These are phyloP conservation scores for Ariopsis seemanni DNA, from an alignment of 2,113 vertebrate species.

Conservation along the genomic window DNA sequence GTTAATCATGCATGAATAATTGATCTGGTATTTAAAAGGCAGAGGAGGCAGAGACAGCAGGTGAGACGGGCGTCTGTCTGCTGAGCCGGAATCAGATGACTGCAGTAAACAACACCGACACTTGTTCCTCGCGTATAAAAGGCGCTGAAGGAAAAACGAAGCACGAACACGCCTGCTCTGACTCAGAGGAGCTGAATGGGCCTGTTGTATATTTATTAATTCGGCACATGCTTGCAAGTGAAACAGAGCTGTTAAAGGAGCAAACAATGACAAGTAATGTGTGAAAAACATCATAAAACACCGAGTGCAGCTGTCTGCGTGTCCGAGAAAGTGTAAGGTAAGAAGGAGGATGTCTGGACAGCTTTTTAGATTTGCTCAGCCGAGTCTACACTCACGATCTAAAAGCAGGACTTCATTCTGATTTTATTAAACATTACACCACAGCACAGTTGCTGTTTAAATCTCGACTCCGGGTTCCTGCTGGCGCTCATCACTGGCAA, in stretches of 20 bases:
- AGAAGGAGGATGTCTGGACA: neutral
- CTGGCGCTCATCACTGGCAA: too few relatives aligned
- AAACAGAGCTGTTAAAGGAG: neutral
- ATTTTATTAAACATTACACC: neutral
- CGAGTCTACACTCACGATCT: slow-evolving; percentile 49
- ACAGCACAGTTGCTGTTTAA: neutral
- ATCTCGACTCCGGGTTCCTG: too few relatives aligned
- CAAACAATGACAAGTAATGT: neutral
- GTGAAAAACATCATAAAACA: neutral
- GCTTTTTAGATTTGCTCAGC: slow-evolving; percentile 43
- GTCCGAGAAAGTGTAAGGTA: neutral
- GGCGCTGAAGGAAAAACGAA: neutral
- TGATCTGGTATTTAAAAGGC: slow-evolving; percentile 41
- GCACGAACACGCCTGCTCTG: neutral
- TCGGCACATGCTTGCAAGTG: too few relatives aligned
- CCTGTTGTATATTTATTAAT: neutral
- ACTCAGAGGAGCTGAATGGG: neutral
- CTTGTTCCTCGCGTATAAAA: neutral
- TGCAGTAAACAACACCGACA: slow-evolving; percentile 23
- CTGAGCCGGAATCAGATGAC: slow-evolving; percentile 15
- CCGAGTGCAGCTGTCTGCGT: neutral
- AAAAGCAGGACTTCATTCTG: neutral
- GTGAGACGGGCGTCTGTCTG: slow-evolving; percentile 28
- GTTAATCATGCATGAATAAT: slow-evolving; percentile 51
- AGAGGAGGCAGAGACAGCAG: slow-evolving; percentile 25